Evolutionary conservation across 2,113 vertebrate species (phyloP).

Genomic region (Vidua macroura): DNA sequence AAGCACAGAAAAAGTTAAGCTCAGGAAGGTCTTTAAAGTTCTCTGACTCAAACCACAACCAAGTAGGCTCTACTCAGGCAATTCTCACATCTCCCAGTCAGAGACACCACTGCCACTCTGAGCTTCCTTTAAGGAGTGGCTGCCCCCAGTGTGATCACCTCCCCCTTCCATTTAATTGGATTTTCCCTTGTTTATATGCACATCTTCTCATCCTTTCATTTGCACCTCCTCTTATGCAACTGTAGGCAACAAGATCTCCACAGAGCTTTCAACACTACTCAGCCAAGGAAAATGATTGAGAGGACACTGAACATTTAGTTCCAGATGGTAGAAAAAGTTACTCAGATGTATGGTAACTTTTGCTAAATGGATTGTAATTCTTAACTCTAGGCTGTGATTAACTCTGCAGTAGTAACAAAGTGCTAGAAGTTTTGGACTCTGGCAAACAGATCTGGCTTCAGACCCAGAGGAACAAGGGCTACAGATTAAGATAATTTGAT

Average conservation of each 20-base stretch:
- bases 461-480: neutral
- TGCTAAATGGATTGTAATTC: neutral
- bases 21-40: neutral
- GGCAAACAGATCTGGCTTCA: neutral
- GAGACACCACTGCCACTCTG: neutral
- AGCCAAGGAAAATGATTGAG: neutral
- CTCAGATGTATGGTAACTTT: neutral
- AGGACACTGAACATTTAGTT: neutral
- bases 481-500: neutral
- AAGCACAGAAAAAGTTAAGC: neutral
- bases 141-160: neutral
- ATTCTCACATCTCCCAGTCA: neutral
- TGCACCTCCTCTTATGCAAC: rapidly evolving
- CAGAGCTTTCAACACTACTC: neutral
- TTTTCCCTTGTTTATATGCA: neutral
- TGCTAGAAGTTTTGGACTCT: rapidly evolving
- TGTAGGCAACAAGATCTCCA: neutral
- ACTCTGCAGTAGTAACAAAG: neutral
- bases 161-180: neutral
- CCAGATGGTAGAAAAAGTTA: neutral
- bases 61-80: neutral
- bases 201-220: neutral
- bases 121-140: neutral
- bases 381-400: neutral
- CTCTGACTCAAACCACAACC: neutral